A percentile compares a stretch with the other conserved stretches of the same genome.
phyloP scores from a whole-genome alignment of 2,888 invertebrate genomes.

The Cacoxenus indagator region DNA sequence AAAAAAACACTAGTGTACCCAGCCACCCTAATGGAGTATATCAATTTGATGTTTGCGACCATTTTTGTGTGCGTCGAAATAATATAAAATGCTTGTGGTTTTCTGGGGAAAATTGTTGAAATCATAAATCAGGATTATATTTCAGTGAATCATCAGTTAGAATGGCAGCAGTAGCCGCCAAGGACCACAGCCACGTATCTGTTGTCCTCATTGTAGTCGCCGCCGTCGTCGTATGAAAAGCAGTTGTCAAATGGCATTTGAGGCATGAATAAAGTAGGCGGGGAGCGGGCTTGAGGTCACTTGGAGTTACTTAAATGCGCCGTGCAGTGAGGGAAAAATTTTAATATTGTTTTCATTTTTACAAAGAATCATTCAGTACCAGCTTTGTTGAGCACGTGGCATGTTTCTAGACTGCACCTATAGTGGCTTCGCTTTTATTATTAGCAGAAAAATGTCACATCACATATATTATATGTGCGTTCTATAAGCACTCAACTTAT shows the following conservation, averaged over 20 bases:
- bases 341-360: too few species aligned
- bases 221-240: background rate
- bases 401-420: too few species aligned
- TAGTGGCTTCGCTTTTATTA: too few species aligned
- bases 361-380: too few species aligned
- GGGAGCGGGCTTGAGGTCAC: background rate
- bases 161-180: background rate
- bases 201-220: background rate
- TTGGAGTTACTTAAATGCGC: background rate
- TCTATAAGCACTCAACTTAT: background rate
- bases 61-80: conserved; percentile 45
- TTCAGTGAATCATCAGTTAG: conserved; percentile 61
- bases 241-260: conserved; percentile 39
- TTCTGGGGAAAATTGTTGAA: conserved; percentile 44
- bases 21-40: conserved; percentile 63
- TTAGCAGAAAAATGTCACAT: too few species aligned
- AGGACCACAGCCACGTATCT: too few species aligned
- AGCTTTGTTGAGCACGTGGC: too few species aligned
- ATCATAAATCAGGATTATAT: conserved; percentile 68
- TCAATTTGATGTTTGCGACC: conserved; percentile 55
- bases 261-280: background rate
- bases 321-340: too few species aligned
- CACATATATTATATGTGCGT: too few species aligned
- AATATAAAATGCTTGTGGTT: conserved; percentile 34
- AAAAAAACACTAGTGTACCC: background rate